A percentile compares a stretch with the other conserved stretches of the same genome.
phyloP scores from a whole-genome alignment of 2,797 vertebrate genomes.

The Masticophis lateralis region DNA sequence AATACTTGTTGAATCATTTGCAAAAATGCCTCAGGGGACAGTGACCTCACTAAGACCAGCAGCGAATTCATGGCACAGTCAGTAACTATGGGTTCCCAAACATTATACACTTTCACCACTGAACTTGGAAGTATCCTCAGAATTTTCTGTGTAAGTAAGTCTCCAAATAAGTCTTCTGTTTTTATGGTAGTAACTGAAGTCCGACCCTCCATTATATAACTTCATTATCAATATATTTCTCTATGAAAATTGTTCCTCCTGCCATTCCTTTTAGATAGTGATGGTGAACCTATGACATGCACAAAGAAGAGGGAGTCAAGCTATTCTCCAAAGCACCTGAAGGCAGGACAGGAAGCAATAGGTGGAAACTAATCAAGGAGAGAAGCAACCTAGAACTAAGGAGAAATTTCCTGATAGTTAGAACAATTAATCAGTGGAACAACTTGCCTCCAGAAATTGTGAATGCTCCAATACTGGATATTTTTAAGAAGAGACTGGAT shows the following conservation, averaged over 20 bases:
- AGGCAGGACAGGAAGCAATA: too few species aligned
- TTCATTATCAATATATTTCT: neutral
- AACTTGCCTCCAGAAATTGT: too few species aligned
- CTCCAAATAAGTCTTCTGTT: neutral
- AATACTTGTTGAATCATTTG: neutral
- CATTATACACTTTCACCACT: neutral
- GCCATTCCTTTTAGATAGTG: neutral
- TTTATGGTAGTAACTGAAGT: neutral
- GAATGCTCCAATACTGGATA: too few species aligned
- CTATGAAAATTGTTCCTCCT: neutral
- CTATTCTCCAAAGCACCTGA: too few species aligned
- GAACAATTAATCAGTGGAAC: too few species aligned
- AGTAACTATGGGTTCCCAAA: neutral
- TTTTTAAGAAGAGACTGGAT: too few species aligned
- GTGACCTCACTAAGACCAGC: neutral
- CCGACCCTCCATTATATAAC: neutral
- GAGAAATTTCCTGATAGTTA: too few species aligned
- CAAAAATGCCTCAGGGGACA: neutral
- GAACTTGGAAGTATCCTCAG: neutral
- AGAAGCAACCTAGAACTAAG: too few species aligned
- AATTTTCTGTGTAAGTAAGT: neutral
- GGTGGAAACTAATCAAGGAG: too few species aligned
- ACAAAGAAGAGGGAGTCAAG: too few species aligned
- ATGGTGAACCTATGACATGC: neutral
- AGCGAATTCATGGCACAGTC: neutral